Evolutionary conservation across 2,113 vertebrate genomes (phyloP), one percentile per base, ranked within the genome.

Genomic region (Lipotes vexillifer): DNA sequence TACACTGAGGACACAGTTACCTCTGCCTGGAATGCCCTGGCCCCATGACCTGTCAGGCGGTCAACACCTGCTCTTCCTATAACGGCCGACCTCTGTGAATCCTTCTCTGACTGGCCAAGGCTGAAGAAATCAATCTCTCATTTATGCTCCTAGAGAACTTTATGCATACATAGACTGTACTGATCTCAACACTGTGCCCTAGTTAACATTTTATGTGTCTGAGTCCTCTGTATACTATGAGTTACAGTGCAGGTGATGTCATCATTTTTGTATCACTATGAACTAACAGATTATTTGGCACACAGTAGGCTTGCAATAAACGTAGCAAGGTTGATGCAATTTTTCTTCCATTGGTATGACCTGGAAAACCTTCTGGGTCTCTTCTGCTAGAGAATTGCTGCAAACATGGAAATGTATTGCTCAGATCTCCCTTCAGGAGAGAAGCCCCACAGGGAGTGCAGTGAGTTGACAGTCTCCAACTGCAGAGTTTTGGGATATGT

Each of bases 291-390:
- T n/a, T 78, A 33, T 15, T 49, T 88, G 77, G 33, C 29, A 72
- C 55, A 88, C 15, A 80, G 87, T 68, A 61, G 69, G 31, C 33
- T n/a, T 72, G 49, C 46, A 68, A 8, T 52, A 84, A 91, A 27
- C 0, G 1, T 27, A 71, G 23, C 29, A 52, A 36, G 2, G 17
- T 18, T 20, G 21, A 23, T 36, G 5, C 2, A 13, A 44, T 21
- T 93, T 66, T 88, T 38, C 84, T 83, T 63, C 69, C 69, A 20
- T 57, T 46, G 85, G 41, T 36, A 36, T 77, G 33, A 68, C n/a
- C 6, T 31, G 14, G 25, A 63, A 49, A 96, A 5, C 5, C 44
- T 61, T 90, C 69, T 91, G 38, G 61, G 57, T 49, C 20, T 90
- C 20, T 82, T 82, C 31, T 33, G 38, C 6, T 44, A 31, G 17